Evolutionary conservation across 2,888 invertebrate species (phyloP).

Genomic region (Epistrophe eligans): DNA sequence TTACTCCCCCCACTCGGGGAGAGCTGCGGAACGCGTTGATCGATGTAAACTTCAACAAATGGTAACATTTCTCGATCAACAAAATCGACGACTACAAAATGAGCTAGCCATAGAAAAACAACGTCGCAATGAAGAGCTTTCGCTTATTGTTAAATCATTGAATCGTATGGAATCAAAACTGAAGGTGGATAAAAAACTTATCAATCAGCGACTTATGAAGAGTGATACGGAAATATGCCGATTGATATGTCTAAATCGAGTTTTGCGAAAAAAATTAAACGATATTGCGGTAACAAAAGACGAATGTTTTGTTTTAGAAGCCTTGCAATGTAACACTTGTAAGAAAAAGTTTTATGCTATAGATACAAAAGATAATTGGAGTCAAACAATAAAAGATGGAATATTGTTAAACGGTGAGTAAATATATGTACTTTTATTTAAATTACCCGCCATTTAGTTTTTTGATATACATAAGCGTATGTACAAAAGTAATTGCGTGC

Average conservation of each 20-base stretch:
- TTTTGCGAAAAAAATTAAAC: conserved; percentile 79
- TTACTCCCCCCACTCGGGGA: not conserved
- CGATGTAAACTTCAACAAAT: conserved; percentile 81
- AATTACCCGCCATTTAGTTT: too few species aligned
- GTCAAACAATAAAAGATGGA: conserved; percentile 80
- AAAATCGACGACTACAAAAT: conserved; percentile 81
- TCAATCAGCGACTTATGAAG: conserved; percentile 82
- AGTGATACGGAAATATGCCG: conserved; percentile 82
- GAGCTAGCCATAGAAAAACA: conserved; percentile 83
- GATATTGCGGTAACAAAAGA: conserved; percentile 53
- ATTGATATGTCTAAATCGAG: conserved; percentile 81
- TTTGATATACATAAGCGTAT: too few species aligned
- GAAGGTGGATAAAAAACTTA: conserved; percentile 83
- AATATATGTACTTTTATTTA: too few species aligned
- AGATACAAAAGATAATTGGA: conserved; percentile 81
- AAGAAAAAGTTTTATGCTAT: conserved; percentile 83
- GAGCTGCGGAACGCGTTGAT: conserved; percentile 79
- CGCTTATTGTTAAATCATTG: conserved; percentile 83
- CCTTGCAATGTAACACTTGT: conserved; percentile 83
- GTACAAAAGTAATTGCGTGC: too few species aligned
- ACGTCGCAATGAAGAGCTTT: conserved; percentile 82
- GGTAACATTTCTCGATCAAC: conserved; percentile 82
- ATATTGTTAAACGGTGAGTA: conserved; percentile 79
- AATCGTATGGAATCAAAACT: conserved; percentile 83
- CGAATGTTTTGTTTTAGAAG: conserved; percentile 81